These are phyloP conservation scores for Drosophila quadrilineata DNA, from an alignment of 1,140 invertebrate species.

Conservation along the genomic window DNA sequence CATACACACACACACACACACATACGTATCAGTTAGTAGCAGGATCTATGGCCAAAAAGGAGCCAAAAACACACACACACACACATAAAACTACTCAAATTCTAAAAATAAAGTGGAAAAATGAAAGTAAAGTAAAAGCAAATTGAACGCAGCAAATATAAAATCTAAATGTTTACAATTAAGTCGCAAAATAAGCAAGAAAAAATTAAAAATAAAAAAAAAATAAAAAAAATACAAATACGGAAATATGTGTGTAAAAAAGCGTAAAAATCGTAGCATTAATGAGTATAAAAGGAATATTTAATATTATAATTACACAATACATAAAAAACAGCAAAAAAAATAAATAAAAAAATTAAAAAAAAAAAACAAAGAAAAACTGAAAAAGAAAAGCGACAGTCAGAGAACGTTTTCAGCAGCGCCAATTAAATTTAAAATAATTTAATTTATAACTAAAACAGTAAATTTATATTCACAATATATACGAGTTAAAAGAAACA, in stretches of 20 bases:
- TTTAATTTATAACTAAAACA: slow-evolving; percentile 41
- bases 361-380: slow-evolving; percentile 48
- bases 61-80: slow-evolving; percentile 51
- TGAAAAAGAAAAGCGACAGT: slow-evolving; percentile 26
- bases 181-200: slow-evolving; percentile 52
- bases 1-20: slow-evolving; percentile 13
- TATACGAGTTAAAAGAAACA: slow-evolving; percentile 47
- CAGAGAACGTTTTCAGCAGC: slow-evolving; percentile 32
- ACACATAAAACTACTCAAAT: slow-evolving; percentile 70
- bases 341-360: slow-evolving; percentile 16
- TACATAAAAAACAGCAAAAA: slow-evolving; percentile 13
- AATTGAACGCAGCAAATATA: slow-evolving; percentile 54
- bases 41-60: slow-evolving; percentile 30
- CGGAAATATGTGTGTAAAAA: slow-evolving; percentile 76
- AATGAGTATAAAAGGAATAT: slow-evolving; percentile 36
- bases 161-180: slow-evolving; percentile 70
- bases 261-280: slow-evolving; percentile 69
- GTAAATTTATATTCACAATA: slow-evolving; percentile 35
- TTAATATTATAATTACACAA: slow-evolving; percentile 42
- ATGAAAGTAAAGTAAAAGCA: slow-evolving; percentile 5
- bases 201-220: slow-evolving; percentile 37
- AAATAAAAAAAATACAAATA: slow-evolving; percentile 50
- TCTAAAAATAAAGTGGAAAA: slow-evolving; percentile 39
- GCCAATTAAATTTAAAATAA: slow-evolving; percentile 68
- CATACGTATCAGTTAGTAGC: slow-evolving; percentile 16